A percentile compares a stretch with the other conserved stretches of the same genome.
These are phyloP conservation scores for Amiota minor DNA, from an alignment of 2,888 invertebrate genomes.

Conservation along the genomic window DNA sequence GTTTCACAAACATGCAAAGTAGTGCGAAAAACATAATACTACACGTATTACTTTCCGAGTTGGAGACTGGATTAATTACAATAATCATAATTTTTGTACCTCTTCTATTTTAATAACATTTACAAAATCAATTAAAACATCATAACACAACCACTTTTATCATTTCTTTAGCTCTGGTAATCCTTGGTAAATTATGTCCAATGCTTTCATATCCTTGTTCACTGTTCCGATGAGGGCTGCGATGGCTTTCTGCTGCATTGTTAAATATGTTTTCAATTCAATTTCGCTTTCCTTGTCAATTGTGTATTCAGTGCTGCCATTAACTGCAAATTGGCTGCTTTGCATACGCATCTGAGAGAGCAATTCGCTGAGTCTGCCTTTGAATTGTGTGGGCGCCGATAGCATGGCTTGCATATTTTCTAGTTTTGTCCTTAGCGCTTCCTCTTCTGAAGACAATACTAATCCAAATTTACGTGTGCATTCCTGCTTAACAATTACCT, in stretches of 20 bases:
- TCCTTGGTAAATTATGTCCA: constrained; percentile 86
- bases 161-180: constrained; percentile 77
- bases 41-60: too few relatives aligned
- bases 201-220: constrained; percentile 84
- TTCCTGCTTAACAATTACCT: constrained; percentile 92
- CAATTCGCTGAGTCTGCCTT: constrained; percentile 93
- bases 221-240: constrained; percentile 88
- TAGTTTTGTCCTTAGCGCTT: constrained; percentile 87
- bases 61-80: constrained; percentile 8
- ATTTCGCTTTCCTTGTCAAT: constrained; percentile 84
- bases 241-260: constrained; percentile 91
- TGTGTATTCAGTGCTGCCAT: constrained; percentile 82
- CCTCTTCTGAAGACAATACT: constrained; percentile 91
- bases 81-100: constrained; percentile 48
- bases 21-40: too few relatives aligned
- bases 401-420: constrained; percentile 90
- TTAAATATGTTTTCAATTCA: constrained; percentile 84
- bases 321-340: constrained; percentile 77
- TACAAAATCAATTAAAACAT: not conserved
- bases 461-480: constrained; percentile 90
- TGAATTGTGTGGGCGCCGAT: constrained; percentile 93
- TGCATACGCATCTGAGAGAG: constrained; percentile 89
- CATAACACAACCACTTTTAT: constrained; percentile 29
- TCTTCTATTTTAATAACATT: constrained; percentile 44
- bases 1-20: too few relatives aligned